Percentiles rank a stretch among this genome's conserved stretches.
Evolutionary conservation across 2,113 vertebrate genomes (phyloP).

Genomic region (Prietella phreatophila): DNA sequence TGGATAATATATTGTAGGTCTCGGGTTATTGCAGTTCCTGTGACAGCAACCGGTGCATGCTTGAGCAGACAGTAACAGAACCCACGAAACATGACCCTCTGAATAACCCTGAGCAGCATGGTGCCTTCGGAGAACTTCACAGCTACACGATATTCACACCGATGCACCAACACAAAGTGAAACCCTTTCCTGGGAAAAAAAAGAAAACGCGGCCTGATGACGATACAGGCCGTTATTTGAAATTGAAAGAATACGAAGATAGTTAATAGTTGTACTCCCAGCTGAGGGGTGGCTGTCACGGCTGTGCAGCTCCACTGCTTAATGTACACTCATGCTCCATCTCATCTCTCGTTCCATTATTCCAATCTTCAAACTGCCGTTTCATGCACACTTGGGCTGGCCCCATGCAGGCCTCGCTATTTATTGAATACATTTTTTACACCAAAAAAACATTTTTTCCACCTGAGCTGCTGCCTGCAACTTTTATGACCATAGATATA

Average conservation of each 20-base stretch:
- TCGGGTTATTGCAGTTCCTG: conserved; percentile 25
- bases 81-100: conserved; percentile 50
- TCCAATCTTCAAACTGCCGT: conserved; percentile 90
- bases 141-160: conserved; percentile 48
- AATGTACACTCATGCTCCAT: conserved; percentile 99
- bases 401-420: conserved; percentile 98
- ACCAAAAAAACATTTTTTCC: conserved; percentile 90
- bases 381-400: conserved; percentile 90
- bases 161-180: conserved; percentile 67
- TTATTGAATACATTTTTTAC: conserved; percentile 99
- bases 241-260: conserved; percentile 97
- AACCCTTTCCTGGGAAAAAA: conserved; percentile 20
- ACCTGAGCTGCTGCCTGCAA: conserved; percentile 97
- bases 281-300: conserved; percentile 85
- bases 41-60: conserved; percentile 30
- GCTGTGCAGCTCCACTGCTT: conserved; percentile 93
- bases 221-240: conserved; percentile 85
- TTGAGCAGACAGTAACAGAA: conserved; percentile 49
- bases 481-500: conserved; percentile 85
- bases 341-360: conserved; percentile 92
- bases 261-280: conserved; percentile 97
- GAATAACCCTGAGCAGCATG: conserved; percentile 47
- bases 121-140: conserved; percentile 37
- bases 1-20: conserved; percentile 21
- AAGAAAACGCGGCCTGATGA: conserved; percentile 70